phyloP scores from a whole-genome alignment of 2,113 vertebrate species.

The Lichenostomus cassidix region DNA sequence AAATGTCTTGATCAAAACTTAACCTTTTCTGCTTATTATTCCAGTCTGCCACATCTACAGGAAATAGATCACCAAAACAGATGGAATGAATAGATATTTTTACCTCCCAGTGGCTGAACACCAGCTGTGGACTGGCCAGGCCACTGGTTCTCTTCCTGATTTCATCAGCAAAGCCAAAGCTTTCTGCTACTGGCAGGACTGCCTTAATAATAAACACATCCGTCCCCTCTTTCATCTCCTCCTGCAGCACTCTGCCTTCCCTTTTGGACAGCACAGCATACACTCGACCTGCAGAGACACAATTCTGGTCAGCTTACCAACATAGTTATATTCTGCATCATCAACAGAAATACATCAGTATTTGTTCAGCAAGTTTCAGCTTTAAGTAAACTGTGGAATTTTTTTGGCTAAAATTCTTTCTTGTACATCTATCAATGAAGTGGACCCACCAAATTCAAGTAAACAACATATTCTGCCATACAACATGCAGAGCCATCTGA shows the following conservation, averaged over 20 bases:
- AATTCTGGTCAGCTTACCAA: not conserved
- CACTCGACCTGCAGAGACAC: conserved; percentile 81
- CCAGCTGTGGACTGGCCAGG: conserved; percentile 93
- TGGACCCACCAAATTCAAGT: not conserved
- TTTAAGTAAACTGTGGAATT: fast-evolving
- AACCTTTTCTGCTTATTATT: conserved; percentile 33
- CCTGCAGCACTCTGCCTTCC: conserved; percentile 91
- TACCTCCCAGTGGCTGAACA: conserved; percentile 99
- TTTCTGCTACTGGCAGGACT: conserved; percentile 93
- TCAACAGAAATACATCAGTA: not conserved
- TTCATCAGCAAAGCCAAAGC: conserved; percentile 97
- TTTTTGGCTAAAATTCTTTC: not conserved
- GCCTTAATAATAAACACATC: conserved; percentile 96
- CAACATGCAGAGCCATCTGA: not conserved
- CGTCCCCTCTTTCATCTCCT: conserved; percentile 98
- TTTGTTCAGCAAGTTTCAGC: not conserved
- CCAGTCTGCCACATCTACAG: conserved; percentile 4
- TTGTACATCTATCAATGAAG: not conserved
- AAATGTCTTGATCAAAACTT: conserved; percentile 28
- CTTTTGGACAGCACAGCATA: conserved; percentile 92
- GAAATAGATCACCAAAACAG: conserved; percentile 16
- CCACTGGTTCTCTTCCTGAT: conserved; percentile 96
- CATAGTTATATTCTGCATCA: not conserved
- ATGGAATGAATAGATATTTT: conserved; percentile 29
- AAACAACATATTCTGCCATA: not conserved